Conservation (phyloP, 1,140 invertebrate genomes). For the Gonioctena quinquepunctata region DNA sequence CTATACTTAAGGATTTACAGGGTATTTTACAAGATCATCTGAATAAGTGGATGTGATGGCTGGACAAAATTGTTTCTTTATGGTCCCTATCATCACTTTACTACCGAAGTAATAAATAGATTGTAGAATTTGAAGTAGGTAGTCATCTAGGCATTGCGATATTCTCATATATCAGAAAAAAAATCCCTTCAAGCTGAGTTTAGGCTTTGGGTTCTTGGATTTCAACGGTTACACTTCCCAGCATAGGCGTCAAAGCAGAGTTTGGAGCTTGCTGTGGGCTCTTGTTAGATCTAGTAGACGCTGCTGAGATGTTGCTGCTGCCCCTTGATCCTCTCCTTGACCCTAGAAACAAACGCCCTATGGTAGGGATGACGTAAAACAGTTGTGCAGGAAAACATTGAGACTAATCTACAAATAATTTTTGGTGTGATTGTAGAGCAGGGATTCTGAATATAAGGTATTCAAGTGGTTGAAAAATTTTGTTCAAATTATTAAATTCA, state of each 20-base stretch:
- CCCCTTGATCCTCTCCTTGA: constrained; percentile 68
- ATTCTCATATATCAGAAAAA: neutral
- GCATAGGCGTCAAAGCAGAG: constrained; percentile 56
- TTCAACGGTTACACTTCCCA: constrained; percentile 64
- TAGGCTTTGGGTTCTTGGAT: constrained; percentile 52
- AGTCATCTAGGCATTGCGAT: constrained; percentile 24
- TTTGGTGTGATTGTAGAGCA: neutral
- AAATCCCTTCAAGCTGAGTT: constrained; percentile 24
- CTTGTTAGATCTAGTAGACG: constrained; percentile 58
- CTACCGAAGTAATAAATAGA: constrained; percentile 41
- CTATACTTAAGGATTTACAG: constrained; percentile 25
- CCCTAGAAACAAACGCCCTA: constrained; percentile 62
- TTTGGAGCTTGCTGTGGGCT: constrained; percentile 55
- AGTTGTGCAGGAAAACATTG: constrained; percentile 1
- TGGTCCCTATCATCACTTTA: constrained; percentile 54
- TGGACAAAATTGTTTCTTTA: constrained; percentile 47
- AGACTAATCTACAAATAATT: neutral
- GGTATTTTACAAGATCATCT: constrained; percentile 30
- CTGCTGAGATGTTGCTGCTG: constrained; percentile 68
- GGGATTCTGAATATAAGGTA: too few species aligned
- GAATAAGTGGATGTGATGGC: constrained; percentile 43
- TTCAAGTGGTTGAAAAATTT: too few species aligned
- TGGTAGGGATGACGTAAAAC: constrained; percentile 36
- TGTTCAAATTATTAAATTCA: too few species aligned
- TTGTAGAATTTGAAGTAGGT: constrained; percentile 21